A percentile compares a stretch with the other conserved stretches of the same genome.
Evolutionary conservation across 1,140 invertebrate species (phyloP).

Genomic region (Drosophila athabasca): DNA sequence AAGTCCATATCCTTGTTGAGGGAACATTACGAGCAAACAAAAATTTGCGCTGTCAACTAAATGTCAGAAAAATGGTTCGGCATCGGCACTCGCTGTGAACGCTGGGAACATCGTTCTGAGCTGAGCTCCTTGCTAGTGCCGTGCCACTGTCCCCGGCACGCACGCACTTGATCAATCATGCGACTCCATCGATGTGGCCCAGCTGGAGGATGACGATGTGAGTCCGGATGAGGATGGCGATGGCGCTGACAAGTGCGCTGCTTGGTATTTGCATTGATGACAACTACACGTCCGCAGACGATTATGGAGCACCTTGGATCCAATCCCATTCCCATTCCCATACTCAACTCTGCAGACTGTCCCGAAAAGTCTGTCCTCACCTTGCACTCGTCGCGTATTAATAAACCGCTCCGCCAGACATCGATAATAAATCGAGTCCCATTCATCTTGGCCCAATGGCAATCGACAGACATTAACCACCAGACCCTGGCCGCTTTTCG

Average conservation of each 20-base stretch:
- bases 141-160: slow-evolving; percentile 67
- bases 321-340: neutral
- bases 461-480: slow-evolving; percentile 73
- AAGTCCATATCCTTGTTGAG: slow-evolving; percentile 57
- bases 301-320: slow-evolving; percentile 52
- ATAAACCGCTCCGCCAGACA: slow-evolving; percentile 73
- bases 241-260: slow-evolving; percentile 49
- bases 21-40: slow-evolving; percentile 77
- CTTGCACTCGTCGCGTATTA: slow-evolving; percentile 64
- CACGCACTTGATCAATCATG: slow-evolving; percentile 80
- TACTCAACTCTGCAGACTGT: slow-evolving; percentile 14
- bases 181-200: slow-evolving; percentile 51
- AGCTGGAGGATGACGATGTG: slow-evolving; percentile 45
- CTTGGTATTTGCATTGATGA: slow-evolving; percentile 79
- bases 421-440: slow-evolving; percentile 70
- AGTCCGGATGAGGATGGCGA: slow-evolving; percentile 14
- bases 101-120: slow-evolving; percentile 4
- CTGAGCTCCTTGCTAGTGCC: slow-evolving; percentile 19
- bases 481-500: slow-evolving; percentile 14
- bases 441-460: slow-evolving; percentile 51
- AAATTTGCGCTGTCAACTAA: slow-evolving; percentile 81
- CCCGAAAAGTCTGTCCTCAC: slow-evolving; percentile 49
- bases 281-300: slow-evolving; percentile 75
- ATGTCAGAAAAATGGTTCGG: slow-evolving; percentile 78
- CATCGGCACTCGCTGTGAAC: slow-evolving; percentile 41